Conservation (phyloP, 2,888 invertebrate species). For the Odiellus spinosus region DNA sequence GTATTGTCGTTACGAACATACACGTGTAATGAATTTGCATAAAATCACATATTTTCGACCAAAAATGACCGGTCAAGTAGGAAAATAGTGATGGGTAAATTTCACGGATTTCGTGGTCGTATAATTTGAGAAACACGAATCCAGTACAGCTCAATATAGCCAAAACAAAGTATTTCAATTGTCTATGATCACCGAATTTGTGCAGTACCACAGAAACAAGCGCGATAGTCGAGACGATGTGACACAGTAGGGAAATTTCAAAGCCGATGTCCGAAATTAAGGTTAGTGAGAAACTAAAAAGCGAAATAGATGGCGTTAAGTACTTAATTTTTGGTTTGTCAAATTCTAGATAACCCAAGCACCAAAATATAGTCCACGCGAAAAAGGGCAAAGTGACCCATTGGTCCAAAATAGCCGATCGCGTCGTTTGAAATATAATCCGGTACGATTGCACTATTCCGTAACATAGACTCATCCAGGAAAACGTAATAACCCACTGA, state of each 20-base stretch:
- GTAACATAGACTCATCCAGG: neutral
- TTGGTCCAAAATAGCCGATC: neutral
- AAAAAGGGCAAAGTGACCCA: neutral
- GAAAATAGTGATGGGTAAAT: neutral
- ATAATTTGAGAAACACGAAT: neutral
- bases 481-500: neutral
- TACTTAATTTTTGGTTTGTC: neutral
- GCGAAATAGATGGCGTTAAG: neutral
- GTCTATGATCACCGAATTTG: neutral
- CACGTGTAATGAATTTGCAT: neutral
- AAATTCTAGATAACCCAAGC: neutral
- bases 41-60: neutral
- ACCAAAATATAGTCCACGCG: neutral
- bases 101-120: neutral
- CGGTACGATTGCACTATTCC: neutral
- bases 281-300: neutral
- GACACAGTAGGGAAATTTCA: neutral
- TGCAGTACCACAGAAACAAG: neutral
- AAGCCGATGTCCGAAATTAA: neutral
- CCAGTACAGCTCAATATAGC: neutral
- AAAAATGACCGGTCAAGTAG: neutral
- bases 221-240: neutral
- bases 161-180: neutral
- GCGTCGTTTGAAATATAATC: neutral
- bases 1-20: too few relatives aligned